Percentiles rank a stretch among this genome's conserved stretches.
Conservation (phyloP, 2,888 invertebrate genomes). For the Keiferia lycopersicella region DNA sequence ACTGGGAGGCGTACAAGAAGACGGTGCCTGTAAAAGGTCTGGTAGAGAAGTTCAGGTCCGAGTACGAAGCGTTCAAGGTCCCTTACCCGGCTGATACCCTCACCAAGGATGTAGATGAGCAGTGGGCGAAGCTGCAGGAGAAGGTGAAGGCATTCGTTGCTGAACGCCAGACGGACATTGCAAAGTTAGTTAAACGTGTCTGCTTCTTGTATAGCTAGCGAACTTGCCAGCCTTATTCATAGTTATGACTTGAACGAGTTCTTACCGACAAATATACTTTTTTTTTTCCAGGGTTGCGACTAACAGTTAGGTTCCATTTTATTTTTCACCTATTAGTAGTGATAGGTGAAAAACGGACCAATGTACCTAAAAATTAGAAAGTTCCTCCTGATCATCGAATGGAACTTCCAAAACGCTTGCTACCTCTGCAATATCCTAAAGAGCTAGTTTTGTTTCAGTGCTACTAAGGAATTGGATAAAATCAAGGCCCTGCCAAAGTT, state of each 20-base stretch:
- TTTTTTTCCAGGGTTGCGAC: no score
- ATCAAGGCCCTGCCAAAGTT: constrained; percentile 59
- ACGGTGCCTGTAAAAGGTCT: constrained; percentile 53
- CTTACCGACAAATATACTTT: no score
- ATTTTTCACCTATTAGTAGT: no score
- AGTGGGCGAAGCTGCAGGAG: constrained; percentile 57
- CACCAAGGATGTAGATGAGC: constrained; percentile 55
- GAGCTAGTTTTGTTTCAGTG: constrained; percentile 39
- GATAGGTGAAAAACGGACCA: no score
- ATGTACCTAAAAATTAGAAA: no score
- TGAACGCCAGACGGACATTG: constrained; percentile 51
- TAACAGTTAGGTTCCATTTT: no score
- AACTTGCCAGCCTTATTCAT: no score
- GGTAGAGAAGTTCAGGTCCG: constrained; percentile 59
- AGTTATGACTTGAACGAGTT: no score
- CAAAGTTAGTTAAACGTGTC: constrained; percentile 25
- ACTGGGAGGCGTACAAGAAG: constrained; percentile 65
- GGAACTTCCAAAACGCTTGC: no score
- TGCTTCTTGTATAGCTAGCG: no score
- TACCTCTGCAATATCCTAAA: no score
- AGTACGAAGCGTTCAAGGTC: constrained; percentile 52
- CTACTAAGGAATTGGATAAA: constrained; percentile 51
- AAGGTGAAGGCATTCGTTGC: constrained; percentile 54
- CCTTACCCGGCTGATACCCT: constrained; percentile 61
- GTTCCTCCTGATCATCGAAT: no score